phyloP scores from a whole-genome alignment of 2,113 vertebrate species.

The Tichodroma muraria region DNA sequence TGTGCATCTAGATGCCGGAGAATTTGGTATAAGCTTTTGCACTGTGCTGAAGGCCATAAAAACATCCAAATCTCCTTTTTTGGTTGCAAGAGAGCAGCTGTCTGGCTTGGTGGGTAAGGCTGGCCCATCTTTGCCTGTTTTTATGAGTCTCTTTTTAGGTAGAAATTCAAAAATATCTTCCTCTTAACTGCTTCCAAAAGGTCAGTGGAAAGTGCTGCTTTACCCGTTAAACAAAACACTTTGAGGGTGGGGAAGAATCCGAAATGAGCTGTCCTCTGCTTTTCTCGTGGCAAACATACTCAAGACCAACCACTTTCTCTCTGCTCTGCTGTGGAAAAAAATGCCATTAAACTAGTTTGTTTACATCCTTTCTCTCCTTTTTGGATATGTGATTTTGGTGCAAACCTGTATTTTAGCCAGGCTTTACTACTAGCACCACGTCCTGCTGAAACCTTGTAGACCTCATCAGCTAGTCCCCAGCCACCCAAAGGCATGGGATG shows the following conservation, averaged over 20 bases:
- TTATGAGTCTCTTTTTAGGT: conserved; percentile 4
- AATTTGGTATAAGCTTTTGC: background rate
- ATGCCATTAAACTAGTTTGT: background rate
- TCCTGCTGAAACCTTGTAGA: background rate
- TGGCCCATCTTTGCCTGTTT: background rate
- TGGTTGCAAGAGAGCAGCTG: background rate
- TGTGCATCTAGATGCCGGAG: background rate
- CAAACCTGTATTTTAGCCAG: background rate
- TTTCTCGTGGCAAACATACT: background rate
- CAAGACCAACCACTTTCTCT: background rate
- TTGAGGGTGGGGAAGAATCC: background rate
- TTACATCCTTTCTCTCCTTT: background rate
- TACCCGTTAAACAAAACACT: background rate
- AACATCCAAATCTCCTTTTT: background rate
- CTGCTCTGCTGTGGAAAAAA: background rate
- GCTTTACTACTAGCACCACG: background rate
- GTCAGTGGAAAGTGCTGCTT: background rate
- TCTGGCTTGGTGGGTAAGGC: background rate
- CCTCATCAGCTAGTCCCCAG: background rate
- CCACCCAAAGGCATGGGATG: rapidly evolving
- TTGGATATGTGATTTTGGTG: background rate
- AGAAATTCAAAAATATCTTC: background rate
- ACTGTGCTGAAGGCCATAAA: background rate
- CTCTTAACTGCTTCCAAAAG: background rate
- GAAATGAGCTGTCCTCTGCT: background rate